Base-by-base conservation (phyloP, 1,140 invertebrate genomes). In the Dendroctonus ponderosae region DNA sequence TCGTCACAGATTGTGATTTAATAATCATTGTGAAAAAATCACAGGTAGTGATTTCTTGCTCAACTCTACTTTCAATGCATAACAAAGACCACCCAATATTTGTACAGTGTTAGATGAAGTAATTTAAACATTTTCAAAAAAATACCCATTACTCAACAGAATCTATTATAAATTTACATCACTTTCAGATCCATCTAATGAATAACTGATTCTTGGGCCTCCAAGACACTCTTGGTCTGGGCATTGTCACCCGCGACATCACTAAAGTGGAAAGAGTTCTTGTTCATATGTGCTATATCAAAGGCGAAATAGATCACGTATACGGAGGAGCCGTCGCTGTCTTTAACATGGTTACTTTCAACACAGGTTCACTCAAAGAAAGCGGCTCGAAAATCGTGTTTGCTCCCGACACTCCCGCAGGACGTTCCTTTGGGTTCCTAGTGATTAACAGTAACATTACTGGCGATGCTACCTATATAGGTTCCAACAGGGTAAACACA, bases 391-490 rank as follows among this genome's bases (percentile, higher is more conserved):
- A 5, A 15, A 39, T 62, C 6, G 15, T 62, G 7, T 62, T 62
- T 51, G 59, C 59, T n/a, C 59, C 59, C 7, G 46, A 51, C 12
- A 62, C 59, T 7, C 9, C 46, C 7, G 38, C 48, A 49, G 38
- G 15, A 38, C 8, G 39, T 11, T 51, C 48, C 8, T 57, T n/a
- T 51, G 59, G 59, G 5, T 62, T 62, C 42, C 40, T 62, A 39
- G 60, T 62, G 7, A 39, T 62, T 9, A 42, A 62, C 39, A 62
- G 60, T 38, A 51, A 14, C n/a, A 62, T 62, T 41, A 62, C 60
- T n/a, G 49, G 48, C 11, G 60, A 62, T 15, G 48, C 12, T 0
- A 39, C 6, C 5, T 62, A 40, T 14, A 37, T 39, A 51, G 60
- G 49, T 9, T 51, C 49, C 37, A 62, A 52, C 49, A 62, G 37